phyloP scores from a whole-genome alignment of 2,888 invertebrate species.

The Exephanes ischioxanthus region DNA sequence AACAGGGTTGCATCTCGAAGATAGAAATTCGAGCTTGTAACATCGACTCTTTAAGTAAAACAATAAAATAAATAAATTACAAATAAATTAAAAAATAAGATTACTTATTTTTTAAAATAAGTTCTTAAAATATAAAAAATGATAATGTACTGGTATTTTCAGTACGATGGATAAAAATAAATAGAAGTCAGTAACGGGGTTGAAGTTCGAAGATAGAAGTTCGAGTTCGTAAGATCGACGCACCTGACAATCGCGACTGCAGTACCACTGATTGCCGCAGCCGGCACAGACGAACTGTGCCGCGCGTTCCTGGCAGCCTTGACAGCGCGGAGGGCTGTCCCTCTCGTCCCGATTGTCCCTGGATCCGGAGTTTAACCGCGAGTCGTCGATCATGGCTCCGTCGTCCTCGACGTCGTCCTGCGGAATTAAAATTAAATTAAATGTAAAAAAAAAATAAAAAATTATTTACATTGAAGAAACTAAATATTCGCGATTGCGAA shows the following conservation, averaged over 20 bases:
- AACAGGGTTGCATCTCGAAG: not conserved
- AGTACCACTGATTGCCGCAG: slow-evolving; percentile 97
- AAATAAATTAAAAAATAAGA: no score
- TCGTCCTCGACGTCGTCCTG: slow-evolving; percentile 87
- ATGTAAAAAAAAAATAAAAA: slow-evolving; percentile 13
- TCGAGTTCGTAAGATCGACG: slow-evolving; percentile 62
- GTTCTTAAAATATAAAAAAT: not conserved
- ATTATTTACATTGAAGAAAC: slow-evolving; percentile 10
- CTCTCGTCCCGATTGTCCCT: slow-evolving; percentile 81
- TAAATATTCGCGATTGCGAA: not conserved
- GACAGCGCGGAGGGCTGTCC: slow-evolving; percentile 90
- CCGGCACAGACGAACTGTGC: slow-evolving; percentile 96
- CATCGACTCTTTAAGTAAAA: slow-evolving; percentile 47
- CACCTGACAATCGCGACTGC: slow-evolving; percentile 97
- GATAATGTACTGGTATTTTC: no score
- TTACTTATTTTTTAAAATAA: no score
- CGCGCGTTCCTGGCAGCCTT: slow-evolving; percentile 93
- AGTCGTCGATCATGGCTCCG: slow-evolving; percentile 85
- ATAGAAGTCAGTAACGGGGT: not conserved
- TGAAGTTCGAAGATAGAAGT: not conserved
- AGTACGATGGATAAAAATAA: not conserved
- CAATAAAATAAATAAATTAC: no score
- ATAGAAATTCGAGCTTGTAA: not conserved
- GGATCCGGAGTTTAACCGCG: slow-evolving; percentile 78
- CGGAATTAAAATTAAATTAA: not conserved